These are phyloP conservation scores for Rhopalosiphum nymphaeae DNA, from an alignment of 2,888 invertebrate species.

Conservation along the genomic window DNA sequence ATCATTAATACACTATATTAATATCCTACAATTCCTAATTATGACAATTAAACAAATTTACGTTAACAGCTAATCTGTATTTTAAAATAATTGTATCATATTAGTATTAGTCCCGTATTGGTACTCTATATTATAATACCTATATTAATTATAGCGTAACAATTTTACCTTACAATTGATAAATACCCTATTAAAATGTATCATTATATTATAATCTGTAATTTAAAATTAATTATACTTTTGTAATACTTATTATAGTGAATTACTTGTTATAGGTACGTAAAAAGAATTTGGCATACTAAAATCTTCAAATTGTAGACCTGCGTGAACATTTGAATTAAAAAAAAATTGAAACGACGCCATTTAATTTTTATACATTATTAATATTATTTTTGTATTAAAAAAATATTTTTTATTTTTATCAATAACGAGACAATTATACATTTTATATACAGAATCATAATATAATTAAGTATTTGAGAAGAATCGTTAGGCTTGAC, in stretches of 20 bases:
- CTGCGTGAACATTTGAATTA: constrained; percentile 18
- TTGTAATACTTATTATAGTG: background rate
- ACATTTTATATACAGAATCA: background rate
- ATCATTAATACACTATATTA: background rate
- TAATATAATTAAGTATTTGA: background rate
- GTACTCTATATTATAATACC: too few relatives aligned
- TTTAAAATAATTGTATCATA: background rate
- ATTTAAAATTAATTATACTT: constrained; percentile 22
- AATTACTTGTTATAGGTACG: constrained; percentile 35
- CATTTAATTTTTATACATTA: background rate
- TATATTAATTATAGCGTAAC: background rate
- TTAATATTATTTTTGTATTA: background rate
- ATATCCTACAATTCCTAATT: background rate
- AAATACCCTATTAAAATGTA: background rate
- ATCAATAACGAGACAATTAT: background rate
- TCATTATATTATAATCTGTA: background rate
- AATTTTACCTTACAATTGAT: background rate
- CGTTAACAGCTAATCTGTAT: background rate
- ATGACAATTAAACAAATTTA: background rate
- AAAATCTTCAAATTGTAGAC: constrained; percentile 29
- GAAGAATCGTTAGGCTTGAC: background rate
- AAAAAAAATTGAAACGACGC: constrained; percentile 1
- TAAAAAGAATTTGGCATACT: constrained; percentile 23
- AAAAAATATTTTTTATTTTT: background rate
- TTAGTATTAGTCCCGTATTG: background rate